Evolutionary conservation across 2,797 vertebrate genomes (phyloP).

Genomic region (Anomalospiza imberbis): DNA sequence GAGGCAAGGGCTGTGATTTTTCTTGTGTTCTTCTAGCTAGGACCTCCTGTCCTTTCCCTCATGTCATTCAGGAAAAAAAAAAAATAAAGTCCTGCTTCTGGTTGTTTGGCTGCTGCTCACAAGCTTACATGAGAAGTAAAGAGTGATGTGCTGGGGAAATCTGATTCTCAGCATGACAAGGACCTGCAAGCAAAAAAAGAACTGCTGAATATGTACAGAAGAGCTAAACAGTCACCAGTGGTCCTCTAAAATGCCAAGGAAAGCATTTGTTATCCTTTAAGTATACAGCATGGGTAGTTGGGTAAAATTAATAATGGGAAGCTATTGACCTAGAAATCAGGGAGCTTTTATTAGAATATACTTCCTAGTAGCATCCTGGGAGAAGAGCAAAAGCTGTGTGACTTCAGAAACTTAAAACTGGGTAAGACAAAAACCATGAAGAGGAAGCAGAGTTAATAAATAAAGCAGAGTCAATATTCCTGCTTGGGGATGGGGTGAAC

Average conservation of each 20-base stretch:
- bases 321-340: not conserved
- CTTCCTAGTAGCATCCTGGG: not conserved
- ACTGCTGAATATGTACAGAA: not conserved
- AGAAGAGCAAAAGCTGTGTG: not conserved
- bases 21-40: not conserved
- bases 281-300: not conserved
- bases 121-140: not conserved
- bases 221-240: not conserved
- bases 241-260: not conserved
- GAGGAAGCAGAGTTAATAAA: not conserved
- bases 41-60: not conserved
- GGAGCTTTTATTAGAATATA: not conserved
- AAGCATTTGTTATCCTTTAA: not conserved
- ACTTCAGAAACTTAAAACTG: not conserved
- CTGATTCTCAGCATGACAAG: not conserved
- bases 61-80: not conserved
- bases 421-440: not conserved
- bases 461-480: not conserved
- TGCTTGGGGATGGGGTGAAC: not conserved
- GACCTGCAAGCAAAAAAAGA: constrained; percentile 1
- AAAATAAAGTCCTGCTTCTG: not conserved
- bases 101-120: constrained; percentile 2
- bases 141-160: constrained; percentile 41
- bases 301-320: not conserved
- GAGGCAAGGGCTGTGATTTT: not conserved